Conservation (phyloP, 2,888 invertebrate species). For the Caenorhabditis virilis region DNA sequence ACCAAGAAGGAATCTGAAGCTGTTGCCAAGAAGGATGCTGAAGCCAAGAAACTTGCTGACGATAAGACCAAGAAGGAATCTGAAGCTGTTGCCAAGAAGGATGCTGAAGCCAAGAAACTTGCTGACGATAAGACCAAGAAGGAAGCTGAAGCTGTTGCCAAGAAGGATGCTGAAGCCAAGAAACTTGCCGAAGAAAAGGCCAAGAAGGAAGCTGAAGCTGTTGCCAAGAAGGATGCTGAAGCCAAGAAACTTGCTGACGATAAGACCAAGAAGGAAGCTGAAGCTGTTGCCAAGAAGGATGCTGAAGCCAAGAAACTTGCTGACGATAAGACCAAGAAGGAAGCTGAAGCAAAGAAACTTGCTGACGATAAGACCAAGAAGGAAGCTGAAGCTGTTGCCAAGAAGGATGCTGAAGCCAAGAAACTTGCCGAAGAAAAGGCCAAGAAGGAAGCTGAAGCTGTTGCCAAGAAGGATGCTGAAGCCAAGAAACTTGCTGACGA, state of each 20-base stretch:
- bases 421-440: not conserved
- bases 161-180: slow-evolving; percentile 1
- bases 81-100: slow-evolving; percentile 5
- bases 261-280: slow-evolving; percentile 8
- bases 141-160: slow-evolving; percentile 7
- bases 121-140: slow-evolving; percentile 8
- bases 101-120: slow-evolving; percentile 4
- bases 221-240: not conserved
- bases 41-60: not conserved
- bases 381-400: slow-evolving; percentile 1
- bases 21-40: slow-evolving; percentile 5
- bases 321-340: slow-evolving; percentile 2
- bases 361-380: slow-evolving; percentile 5
- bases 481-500: slow-evolving; percentile 2
- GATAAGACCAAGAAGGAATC: not conserved
- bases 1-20: too few relatives aligned
- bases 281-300: too few relatives aligned
- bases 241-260: slow-evolving; percentile 6
- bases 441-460: not conserved
- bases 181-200: not conserved
- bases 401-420: slow-evolving; percentile 3
- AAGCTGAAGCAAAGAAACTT: not conserved
- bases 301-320: not conserved
- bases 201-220: not conserved
- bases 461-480: not conserved